These are phyloP conservation scores for Sternarchorhynchus goeldii DNA, from an alignment of 2,797 vertebrate genomes.

Conservation along the genomic window DNA sequence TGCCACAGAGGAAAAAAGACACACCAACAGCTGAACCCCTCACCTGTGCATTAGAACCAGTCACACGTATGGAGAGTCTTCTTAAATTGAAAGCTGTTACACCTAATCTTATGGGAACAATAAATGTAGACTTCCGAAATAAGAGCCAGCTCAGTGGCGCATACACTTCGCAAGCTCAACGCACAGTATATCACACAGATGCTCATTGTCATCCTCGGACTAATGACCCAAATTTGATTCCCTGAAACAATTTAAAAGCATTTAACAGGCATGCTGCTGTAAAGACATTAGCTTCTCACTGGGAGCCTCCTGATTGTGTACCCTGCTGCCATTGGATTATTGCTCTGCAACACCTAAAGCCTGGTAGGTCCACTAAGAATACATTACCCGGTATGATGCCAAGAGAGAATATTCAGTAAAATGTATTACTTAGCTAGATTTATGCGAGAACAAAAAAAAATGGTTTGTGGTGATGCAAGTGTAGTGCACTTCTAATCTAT, in stretches of 20 bases:
- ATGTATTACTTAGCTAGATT: conserved; percentile 28
- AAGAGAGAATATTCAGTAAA: conserved; percentile 30
- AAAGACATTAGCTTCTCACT: conserved; percentile 61
- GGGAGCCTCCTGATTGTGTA: conserved; percentile 52
- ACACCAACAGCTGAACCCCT: conserved; percentile 10
- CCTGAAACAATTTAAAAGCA: conserved; percentile 54
- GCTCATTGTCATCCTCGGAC: conserved; percentile 49
- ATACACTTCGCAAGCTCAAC: conserved; percentile 31
- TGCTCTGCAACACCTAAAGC: conserved; percentile 41
- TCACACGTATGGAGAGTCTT: conserved; percentile 5
- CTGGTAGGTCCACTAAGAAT: conserved; percentile 36
- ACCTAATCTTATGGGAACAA: conserved; percentile 31
- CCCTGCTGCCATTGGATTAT: conserved; percentile 58
- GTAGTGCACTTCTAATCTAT: neutral
- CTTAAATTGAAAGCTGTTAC: conserved; percentile 14
- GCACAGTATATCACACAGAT: conserved; percentile 52
- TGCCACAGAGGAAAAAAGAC: conserved; percentile 64
- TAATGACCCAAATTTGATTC: conserved; percentile 59
- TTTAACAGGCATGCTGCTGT: conserved; percentile 57
- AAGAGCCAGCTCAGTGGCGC: conserved; percentile 28
- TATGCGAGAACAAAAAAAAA: neutral
- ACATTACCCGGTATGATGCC: conserved; percentile 28
- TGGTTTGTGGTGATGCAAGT: neutral
- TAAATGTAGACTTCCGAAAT: conserved; percentile 43
- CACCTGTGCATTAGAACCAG: conserved; percentile 36